phyloP scores from a whole-genome alignment of 2,888 invertebrate genomes.

The Aricia artaxerxes region DNA sequence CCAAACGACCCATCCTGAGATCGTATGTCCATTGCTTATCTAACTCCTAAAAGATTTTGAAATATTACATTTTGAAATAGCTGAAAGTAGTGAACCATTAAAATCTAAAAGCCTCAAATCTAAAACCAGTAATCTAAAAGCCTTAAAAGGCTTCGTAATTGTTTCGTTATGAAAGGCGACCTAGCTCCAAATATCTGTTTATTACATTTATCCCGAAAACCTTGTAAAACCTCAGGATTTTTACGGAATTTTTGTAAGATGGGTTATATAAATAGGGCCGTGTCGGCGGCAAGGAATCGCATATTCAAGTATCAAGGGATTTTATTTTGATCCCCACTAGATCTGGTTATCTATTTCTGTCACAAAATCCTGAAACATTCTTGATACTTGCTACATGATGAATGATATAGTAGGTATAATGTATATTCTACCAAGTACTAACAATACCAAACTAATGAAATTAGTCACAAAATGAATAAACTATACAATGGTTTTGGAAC shows the following conservation, averaged over 20 bases:
- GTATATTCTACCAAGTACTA: background rate
- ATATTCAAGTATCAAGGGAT: slow-evolving; percentile 19
- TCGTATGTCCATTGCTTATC: too few species aligned
- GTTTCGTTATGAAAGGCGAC: background rate
- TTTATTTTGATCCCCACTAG: background rate
- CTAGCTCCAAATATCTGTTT: background rate
- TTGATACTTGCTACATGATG: background rate
- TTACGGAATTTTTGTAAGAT: slow-evolving; percentile 2
- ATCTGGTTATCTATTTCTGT: slow-evolving; percentile 1
- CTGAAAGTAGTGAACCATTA: background rate
- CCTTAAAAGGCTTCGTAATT: background rate
- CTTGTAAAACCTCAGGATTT: slow-evolving; percentile 3
- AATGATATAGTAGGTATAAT: background rate
- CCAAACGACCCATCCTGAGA: too few species aligned
- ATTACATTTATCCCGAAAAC: background rate
- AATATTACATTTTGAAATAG: background rate
- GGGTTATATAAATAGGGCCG: background rate
- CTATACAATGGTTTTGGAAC: background rate
- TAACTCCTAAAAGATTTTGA: background rate
- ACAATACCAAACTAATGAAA: background rate
- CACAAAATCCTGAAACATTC: background rate
- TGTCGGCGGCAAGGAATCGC: slow-evolving; percentile 12
- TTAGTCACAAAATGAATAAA: background rate
- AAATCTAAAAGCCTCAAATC: background rate
- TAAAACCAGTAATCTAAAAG: too few species aligned